Base-by-base conservation (phyloP, 64 coral and sea anemone genomes). In the Cladopsammia gracilis region DNA sequence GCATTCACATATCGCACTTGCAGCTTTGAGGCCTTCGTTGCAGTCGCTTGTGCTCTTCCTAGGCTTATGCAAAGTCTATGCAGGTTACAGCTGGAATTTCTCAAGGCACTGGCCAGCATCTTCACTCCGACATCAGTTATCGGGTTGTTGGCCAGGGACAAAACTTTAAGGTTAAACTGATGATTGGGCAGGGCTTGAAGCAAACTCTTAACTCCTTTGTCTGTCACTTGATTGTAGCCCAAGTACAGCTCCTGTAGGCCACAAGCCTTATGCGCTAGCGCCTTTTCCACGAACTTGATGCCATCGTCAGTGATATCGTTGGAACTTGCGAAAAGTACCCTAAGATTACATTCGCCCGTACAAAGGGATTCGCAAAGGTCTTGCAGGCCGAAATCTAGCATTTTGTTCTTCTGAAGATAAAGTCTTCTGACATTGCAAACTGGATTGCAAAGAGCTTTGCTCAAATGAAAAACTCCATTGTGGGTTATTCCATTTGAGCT, bases 1-100 rank as follows among this genome's bases (percentile, higher is more conserved):
- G 80, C 80, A 84, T 84, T 84, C 20, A 84, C 80, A 45, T 84
- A 84, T 67, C 80, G 80, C 6, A 84, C 80, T 68, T 84, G 80
- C 10, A 84, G 80, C 47, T 84, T 84, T 23, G 80, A 84, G 7
- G 60, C 10, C 10, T 84, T 84, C 19, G 80, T 67, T 34, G 42
- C 20, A 22, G 44, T n/a, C 9, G 44, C 10, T n/a, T 68, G 62
- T 67, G 44, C 0, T n/a, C 80, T 22, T 49, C 61, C 80, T 12
- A 84, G 46, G 62, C 80, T 84, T 48, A 84, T 84, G 10, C 60
- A 25, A 49, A 84, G 61, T 4, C 80, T 47, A 43, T 84, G 80
- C 7, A 84, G 62, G 45, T 84, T 84, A 51, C 80, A 84, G n/a
- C 80, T 84, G 44, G 80, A 84, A n/a, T 84, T 84, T 50, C 80